Conservation (phyloP, 1,140 invertebrate genomes). For the Sesamia nonagrioides region DNA sequence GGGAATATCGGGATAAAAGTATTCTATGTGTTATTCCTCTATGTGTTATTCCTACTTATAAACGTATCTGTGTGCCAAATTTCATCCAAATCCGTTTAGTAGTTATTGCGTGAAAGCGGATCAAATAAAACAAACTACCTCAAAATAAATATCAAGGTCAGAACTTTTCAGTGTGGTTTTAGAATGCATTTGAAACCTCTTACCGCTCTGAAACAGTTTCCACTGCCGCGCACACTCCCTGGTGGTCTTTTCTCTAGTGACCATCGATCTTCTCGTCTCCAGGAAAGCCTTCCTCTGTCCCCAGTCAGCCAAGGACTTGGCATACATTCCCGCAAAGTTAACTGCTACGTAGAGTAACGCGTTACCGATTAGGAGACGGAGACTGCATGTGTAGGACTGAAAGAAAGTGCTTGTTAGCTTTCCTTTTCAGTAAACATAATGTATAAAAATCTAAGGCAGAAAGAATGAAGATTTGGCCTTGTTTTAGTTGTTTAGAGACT, state of each 20-base stretch:
- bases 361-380: conserved; percentile 92
- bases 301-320: conserved; percentile 98
- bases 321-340: conserved; percentile 98
- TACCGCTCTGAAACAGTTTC: conserved; percentile 95
- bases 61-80: too few species aligned
- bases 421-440: too few species aligned
- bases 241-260: conserved; percentile 97
- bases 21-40: too few species aligned
- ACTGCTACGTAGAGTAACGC: conserved; percentile 94
- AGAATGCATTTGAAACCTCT: conserved; percentile 52
- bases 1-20: too few species aligned
- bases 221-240: conserved; percentile 98
- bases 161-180: not conserved
- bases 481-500: not conserved
- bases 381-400: conserved; percentile 89
- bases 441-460: not conserved
- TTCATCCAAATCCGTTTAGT: too few species aligned
- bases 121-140: too few species aligned
- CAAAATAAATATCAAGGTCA: too few species aligned
- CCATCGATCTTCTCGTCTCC: conserved; percentile 98
- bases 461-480: too few species aligned
- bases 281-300: conserved; percentile 98
- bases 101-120: too few species aligned
- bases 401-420: not conserved
- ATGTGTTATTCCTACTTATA: too few species aligned